Evolutionary conservation across 2,113 vertebrate genomes (phyloP).

Genomic region (Cichladusa arquata): DNA sequence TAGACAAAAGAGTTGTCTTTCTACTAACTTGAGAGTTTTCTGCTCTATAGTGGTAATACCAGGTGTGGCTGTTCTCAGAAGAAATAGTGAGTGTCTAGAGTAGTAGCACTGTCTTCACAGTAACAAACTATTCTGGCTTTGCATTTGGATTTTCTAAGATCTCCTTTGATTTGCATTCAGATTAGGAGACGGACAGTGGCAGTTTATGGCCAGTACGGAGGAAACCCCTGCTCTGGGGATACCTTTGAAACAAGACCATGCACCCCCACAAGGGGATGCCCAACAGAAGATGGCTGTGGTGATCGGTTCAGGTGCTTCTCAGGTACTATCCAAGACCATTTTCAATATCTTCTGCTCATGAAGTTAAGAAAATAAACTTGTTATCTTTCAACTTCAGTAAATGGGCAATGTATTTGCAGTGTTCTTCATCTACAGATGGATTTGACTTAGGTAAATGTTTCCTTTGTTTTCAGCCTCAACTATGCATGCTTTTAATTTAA

Average conservation of each 20-base stretch:
- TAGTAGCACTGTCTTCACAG: background rate
- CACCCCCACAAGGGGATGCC: slow-evolving; percentile 79
- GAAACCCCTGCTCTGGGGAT: slow-evolving; percentile 75
- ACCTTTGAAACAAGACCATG: slow-evolving; percentile 76
- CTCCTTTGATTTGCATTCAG: slow-evolving; percentile 67
- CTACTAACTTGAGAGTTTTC: background rate
- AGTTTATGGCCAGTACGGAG: slow-evolving; percentile 84
- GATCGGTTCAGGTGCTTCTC: slow-evolving; percentile 87
- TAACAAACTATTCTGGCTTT: background rate
- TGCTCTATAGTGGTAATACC: background rate
- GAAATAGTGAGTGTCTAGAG: background rate
- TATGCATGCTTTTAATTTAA: background rate
- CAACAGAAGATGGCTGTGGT: slow-evolving; percentile 84
- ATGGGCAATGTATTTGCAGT: background rate
- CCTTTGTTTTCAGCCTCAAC: background rate
- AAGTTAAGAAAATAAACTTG: background rate
- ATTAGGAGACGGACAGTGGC: slow-evolving; percentile 75
- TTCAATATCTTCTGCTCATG: background rate
- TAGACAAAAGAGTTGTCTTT: background rate
- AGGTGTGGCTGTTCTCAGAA: background rate
- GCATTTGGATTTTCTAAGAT: background rate
- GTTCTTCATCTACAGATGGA: background rate
- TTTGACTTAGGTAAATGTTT: background rate
- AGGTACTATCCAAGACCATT: slow-evolving; percentile 68
- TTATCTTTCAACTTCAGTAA: background rate